Conservation (phyloP, 2,888 invertebrate species). For the Nomada hirtipes region DNA sequence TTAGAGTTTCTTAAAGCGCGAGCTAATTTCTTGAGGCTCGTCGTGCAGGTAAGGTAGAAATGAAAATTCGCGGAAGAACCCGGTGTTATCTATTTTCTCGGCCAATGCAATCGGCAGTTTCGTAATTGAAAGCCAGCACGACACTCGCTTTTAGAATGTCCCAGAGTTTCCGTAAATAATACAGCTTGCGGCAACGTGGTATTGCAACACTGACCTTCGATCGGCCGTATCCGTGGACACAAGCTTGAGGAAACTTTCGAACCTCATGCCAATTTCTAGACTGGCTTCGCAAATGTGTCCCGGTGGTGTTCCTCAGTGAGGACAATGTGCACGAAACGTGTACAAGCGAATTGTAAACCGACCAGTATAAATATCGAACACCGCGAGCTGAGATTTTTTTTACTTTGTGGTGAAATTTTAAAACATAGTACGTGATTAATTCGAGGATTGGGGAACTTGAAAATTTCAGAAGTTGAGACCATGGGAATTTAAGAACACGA, state of each 20-base stretch:
- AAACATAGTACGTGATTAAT: too few relatives aligned
- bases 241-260: constrained; percentile 32
- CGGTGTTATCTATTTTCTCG: constrained; percentile 44
- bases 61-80: constrained; percentile 30
- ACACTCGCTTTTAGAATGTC: constrained; percentile 47
- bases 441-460: too few relatives aligned
- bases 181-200: constrained; percentile 46
- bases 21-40: too few relatives aligned
- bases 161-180: constrained; percentile 67
- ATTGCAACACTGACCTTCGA: constrained; percentile 71
- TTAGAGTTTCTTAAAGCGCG: too few relatives aligned
- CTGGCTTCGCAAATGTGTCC: neutral
- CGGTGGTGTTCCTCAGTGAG: neutral
- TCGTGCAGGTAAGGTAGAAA: neutral
- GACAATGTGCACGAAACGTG: too few relatives aligned
- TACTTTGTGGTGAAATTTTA: too few relatives aligned
- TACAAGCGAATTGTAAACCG: too few relatives aligned
- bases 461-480: too few relatives aligned
- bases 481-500: too few relatives aligned
- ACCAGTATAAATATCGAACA: too few relatives aligned
- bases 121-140: constrained; percentile 47
- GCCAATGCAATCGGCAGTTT: constrained; percentile 41
- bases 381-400: too few relatives aligned
- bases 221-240: constrained; percentile 39
- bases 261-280: constrained; percentile 52